Percentiles rank a stretch among this genome's conserved stretches.
These are phyloP conservation scores for Cataglyphis rosenhaueri DNA, from an alignment of 2,888 invertebrate genomes.

Conservation along the genomic window DNA sequence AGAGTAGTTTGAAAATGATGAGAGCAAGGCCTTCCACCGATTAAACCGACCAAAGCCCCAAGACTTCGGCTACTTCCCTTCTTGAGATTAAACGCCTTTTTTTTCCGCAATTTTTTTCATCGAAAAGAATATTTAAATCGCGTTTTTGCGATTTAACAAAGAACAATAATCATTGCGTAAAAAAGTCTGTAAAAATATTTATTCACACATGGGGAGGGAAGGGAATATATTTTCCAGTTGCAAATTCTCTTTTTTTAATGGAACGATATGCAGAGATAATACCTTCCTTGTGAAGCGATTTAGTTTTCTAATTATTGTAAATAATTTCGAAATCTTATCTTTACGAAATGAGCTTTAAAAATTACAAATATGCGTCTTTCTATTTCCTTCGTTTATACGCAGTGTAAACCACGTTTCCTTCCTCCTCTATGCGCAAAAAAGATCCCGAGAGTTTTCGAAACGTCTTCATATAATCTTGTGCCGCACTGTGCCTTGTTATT, in stretches of 20 bases:
- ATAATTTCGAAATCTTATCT: slow-evolving; percentile 18
- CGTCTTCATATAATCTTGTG: not conserved
- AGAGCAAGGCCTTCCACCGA: slow-evolving; percentile 19
- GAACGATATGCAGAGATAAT: not conserved
- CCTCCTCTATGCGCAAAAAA: not conserved
- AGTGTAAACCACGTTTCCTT: not conserved
- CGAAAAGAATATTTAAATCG: slow-evolving; percentile 15
- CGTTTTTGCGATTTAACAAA: not conserved
- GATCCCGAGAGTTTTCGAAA: slow-evolving; percentile 9
- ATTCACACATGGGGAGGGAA: not conserved
- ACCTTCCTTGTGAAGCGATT: not conserved
- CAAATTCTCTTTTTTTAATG: not conserved
- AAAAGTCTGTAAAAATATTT: not conserved
- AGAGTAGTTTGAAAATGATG: slow-evolving; percentile 43
- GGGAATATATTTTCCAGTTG: not conserved
- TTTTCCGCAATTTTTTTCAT: not conserved
- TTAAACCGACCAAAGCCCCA: slow-evolving; percentile 42
- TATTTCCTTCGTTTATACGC: slow-evolving; percentile 8
- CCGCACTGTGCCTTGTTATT: slow-evolving; percentile 2
- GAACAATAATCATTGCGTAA: not conserved
- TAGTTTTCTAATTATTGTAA: slow-evolving; percentile 4
- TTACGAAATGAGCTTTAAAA: slow-evolving; percentile 10
- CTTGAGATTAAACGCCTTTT: not conserved
- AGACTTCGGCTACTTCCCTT: slow-evolving; percentile 1
- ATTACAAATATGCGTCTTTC: not conserved